Evolutionary conservation across 2,797 vertebrate species (phyloP).

Genomic region (Propithecus perrieri): DNA sequence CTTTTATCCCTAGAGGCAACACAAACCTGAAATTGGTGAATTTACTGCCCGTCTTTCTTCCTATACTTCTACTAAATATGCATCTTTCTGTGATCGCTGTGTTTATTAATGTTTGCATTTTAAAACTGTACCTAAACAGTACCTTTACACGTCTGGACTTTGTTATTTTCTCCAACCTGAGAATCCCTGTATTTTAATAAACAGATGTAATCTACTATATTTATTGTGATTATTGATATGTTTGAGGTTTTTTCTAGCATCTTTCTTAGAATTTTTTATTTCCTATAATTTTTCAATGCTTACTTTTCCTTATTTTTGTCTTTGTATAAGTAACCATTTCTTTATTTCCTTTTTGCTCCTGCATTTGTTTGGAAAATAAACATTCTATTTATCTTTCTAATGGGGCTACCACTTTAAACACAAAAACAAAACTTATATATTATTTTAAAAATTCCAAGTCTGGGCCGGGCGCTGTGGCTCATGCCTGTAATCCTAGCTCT

Average conservation of each 20-base stretch:
- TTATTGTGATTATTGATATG: neutral
- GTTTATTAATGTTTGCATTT: neutral
- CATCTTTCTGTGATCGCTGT: neutral
- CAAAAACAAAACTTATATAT: neutral
- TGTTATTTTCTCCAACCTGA: neutral
- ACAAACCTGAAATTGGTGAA: neutral
- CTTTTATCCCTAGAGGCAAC: neutral
- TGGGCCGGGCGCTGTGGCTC: neutral
- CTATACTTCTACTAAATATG: neutral
- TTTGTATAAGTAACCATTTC: neutral
- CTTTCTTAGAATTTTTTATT: neutral
- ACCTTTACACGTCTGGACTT: neutral
- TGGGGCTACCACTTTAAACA: neutral
- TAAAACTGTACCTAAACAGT: neutral
- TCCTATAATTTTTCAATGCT: neutral
- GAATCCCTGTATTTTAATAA: neutral
- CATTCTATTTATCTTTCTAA: neutral
- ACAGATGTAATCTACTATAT: neutral
- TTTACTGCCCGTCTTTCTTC: neutral
- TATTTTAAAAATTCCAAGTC: neutral
- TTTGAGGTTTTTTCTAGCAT: neutral
- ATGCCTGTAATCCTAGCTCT: too few species aligned
- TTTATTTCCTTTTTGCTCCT: conserved; percentile 15
- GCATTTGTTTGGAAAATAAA: neutral
- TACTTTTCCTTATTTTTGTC: neutral